These are phyloP conservation scores for Cephalopholis sonnerati DNA, from an alignment of 2,113 vertebrate species.

Conservation along the genomic window DNA sequence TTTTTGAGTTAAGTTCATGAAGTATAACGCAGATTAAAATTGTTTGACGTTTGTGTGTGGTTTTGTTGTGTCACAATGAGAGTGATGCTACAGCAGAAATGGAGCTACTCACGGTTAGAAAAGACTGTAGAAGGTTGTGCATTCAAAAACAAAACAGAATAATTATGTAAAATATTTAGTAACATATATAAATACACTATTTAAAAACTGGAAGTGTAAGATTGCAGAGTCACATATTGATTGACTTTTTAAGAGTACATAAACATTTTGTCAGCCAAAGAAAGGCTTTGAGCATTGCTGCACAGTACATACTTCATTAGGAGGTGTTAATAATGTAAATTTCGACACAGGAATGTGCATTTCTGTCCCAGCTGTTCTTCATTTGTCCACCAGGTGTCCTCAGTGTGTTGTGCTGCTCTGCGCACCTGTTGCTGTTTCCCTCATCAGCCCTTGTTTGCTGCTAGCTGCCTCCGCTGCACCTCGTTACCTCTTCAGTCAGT, in stretches of 20 bases:
- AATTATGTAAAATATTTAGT: no score
- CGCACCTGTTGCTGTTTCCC: slow-evolving; percentile 3
- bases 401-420: slow-evolving; percentile 5
- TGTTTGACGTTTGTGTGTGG: no score
- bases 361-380: not conserved
- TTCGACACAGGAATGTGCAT: not conserved
- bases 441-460: not conserved
- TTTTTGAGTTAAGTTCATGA: no score
- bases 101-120: not conserved
- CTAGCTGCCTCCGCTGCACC: not conserved
- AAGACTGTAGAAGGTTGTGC: no score
- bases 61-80: not conserved
- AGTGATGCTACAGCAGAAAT: not conserved
- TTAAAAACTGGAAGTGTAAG: not conserved
- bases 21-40: not conserved
- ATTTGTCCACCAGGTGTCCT: slow-evolving; percentile 14
- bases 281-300: not conserved
- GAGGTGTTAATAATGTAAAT: not conserved
- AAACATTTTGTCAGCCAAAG: not conserved
- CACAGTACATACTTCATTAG: not conserved
- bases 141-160: no score
- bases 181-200: not conserved
- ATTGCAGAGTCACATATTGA: not conserved
- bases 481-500: not conserved
- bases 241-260: not conserved